Evolutionary conservation across 2,797 vertebrate species (phyloP), one percentile per base, ranked within the genome.

Genomic region (Poliocrania exsul): DNA sequence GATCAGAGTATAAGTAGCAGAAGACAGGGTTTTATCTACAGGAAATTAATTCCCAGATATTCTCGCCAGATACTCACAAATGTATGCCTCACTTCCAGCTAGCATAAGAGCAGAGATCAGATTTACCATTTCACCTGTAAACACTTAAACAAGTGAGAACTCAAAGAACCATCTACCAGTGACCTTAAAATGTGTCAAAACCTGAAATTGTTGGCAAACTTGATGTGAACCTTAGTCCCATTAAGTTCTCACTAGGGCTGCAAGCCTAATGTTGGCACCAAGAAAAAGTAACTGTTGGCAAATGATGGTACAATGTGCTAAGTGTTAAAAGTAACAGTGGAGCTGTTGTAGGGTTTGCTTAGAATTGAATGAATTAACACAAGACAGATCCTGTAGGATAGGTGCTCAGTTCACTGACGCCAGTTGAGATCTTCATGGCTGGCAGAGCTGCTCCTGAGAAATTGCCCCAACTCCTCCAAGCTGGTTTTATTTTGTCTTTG

Each of bases 41-140:
- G 85, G 72, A 79, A 95, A 95, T 93, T 35, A 92, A 58, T 87
- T 95, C 86, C 57, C 65, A 90, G 84, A 73, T 96, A 83, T 61
- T 88, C 80, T 87, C 61, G 5, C 74, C 40, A 79, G 72, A 61
- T 94, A 56, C 23, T 94, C 71, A 29, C 19, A 87, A 40, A 80
- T 79, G 50, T 53, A 28, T 91, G 81, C 69, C 71, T 96, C 73
- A 69, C 92, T 90, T 93, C 54, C 64, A 92, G 56, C 82, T 84
- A 90, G 81, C 20, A 16, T 47, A 42, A 93, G 47, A 88, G 84
- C 92, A 88, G 81, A 95, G 73, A 84, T 70, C 70, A 80, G 8
- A n/a, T 80, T 94, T 96, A 85, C 56, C 58, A 19, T 94, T 97
- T 95, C 69, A 90, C 85, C 83, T 94, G 71, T 95, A 96, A 94